A percentile compares a stretch with the other conserved stretches of the same genome.
These are phyloP conservation scores for Rousettus madagascariensis DNA, from an alignment of 2,797 vertebrate genomes.

Conservation along the genomic window DNA sequence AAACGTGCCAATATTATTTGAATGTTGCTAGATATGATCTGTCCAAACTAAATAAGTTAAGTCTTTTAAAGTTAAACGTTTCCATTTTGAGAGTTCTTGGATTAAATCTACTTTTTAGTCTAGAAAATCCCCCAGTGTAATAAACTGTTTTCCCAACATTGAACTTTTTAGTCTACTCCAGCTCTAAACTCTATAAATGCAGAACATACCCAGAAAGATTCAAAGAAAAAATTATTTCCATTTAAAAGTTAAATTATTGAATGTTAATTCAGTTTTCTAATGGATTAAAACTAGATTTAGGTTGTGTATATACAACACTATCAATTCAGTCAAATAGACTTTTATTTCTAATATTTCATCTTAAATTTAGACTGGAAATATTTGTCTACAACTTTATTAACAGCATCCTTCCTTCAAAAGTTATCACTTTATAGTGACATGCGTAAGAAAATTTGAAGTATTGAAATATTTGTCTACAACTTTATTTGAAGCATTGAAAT, in stretches of 20 bases:
- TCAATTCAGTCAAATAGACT: not conserved
- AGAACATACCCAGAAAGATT: too few relatives aligned
- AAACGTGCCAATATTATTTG: not conserved
- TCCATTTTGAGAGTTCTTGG: not conserved
- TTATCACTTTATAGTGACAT: not conserved
- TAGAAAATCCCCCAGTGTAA: not conserved
- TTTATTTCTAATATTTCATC: not conserved
- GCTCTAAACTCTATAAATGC: too few relatives aligned
- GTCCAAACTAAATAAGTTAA: not conserved
- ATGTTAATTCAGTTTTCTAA: not conserved
- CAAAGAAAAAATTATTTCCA: too few relatives aligned
- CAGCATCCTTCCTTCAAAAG: not conserved
- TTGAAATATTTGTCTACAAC: too few relatives aligned
- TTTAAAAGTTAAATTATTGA: too few relatives aligned
- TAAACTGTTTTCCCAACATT: not conserved
- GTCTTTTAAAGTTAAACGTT: not conserved
- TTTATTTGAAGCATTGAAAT: too few relatives aligned
- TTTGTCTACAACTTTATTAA: not conserved
- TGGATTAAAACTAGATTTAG: conserved; percentile 23
- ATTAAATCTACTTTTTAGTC: not conserved
- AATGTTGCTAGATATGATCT: not conserved
- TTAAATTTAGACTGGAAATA: conserved; percentile 14
- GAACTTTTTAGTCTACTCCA: too few relatives aligned
- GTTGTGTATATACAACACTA: not conserved
- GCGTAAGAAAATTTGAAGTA: not conserved